Conservation (phyloP, 2,113 vertebrate genomes). For the Eclectus roratus region DNA sequence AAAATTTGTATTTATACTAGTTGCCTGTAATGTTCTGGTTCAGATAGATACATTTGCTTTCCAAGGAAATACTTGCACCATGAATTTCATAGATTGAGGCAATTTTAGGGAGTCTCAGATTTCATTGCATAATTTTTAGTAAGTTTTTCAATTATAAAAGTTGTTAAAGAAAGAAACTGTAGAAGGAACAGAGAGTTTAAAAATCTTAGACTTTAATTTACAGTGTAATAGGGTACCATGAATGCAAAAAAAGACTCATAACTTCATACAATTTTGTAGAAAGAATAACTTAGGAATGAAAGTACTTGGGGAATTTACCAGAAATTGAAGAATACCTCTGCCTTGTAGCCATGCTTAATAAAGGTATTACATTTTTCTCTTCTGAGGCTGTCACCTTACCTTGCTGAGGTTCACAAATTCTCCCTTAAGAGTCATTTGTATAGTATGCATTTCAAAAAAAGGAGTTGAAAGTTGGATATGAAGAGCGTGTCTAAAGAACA, state of each 20-base stretch:
- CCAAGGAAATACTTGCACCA: neutral
- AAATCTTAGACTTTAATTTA: neutral
- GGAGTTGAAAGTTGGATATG: neutral
- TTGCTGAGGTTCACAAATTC: neutral
- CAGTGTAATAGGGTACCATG: neutral
- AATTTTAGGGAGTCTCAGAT: neutral
- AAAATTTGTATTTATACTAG: neutral
- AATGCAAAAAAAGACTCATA: neutral
- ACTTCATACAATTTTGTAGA: neutral
- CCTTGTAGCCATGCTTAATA: constrained; percentile 34
- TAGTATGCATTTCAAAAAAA: neutral
- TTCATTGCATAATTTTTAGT: neutral
- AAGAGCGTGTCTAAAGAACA: neutral
- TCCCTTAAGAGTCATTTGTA: constrained; percentile 14
- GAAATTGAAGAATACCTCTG: constrained; percentile 17
- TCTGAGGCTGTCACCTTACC: constrained; percentile 1
- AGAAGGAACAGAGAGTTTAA: neutral
- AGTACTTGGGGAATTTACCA: neutral
- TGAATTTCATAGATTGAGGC: neutral
- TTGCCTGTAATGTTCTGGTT: neutral
- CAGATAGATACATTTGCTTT: neutral
- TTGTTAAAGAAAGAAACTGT: neutral
- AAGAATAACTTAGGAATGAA: constrained; percentile 15
- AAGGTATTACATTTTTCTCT: constrained; percentile 9
- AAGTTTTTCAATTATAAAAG: neutral